Evolutionary conservation across 1,140 invertebrate genomes (phyloP), one percentile per base, ranked within the genome.

Genomic region (Cataglyphis hispanica): DNA sequence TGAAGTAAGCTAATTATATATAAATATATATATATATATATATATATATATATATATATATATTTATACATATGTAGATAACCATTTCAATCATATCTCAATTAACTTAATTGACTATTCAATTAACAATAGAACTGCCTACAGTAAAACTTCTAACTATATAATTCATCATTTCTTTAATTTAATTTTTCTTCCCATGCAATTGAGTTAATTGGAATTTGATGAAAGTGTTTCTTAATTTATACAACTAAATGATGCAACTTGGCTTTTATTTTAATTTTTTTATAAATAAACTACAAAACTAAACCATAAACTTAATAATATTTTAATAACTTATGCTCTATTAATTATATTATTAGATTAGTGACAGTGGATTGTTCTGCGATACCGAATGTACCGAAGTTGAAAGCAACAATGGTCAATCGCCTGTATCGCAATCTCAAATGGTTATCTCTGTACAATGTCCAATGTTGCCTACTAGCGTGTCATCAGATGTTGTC

Each of bases 301-400:
- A 37, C 2, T 37, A n/a, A 34, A 8, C 10, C 16, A 34, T 2
- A 31, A 3, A 10, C n/a, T 66, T 25, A 53, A 5, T 13, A 40
- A 37, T 40, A 16, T 50, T 22, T 2, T 13, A 43, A 5, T 85
- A 61, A 80, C 69, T 27, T 25, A 50, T 37, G 6, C 1, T 60
- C n/a, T 40, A 1, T 19, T 50, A 46, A 19, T 27, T 0, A 77
- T 76, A 1, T 61, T 77, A 37, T 67, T 37, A 95, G 94, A 92
- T 94, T 66, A 94, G 91, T 53, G 94, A 94, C 37, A 91, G 90
- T 75, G 93, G 92, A 74, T 89, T 95, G 66, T 94, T 92, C 86
- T 93, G 93, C 76, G 91, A 93, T 64, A 87, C 87, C 3, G 92
- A 93, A 10, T 92, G 93, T 72, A 91, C 93, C 67, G 91, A 94